Base-by-base conservation (phyloP, 2,797 vertebrate species). In the Trematomus bernacchii region DNA sequence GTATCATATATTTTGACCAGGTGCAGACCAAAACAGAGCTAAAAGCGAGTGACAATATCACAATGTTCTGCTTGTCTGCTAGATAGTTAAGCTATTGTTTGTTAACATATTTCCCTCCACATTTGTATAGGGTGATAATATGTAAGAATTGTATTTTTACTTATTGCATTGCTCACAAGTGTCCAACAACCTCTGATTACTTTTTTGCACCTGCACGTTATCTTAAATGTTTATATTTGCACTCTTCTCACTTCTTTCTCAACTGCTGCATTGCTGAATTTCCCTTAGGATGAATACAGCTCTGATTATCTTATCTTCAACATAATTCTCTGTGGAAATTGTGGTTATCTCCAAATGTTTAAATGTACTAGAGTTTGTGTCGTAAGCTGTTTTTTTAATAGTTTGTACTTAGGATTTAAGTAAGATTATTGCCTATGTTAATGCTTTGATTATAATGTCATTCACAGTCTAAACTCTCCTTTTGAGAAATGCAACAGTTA, bases 11-110 rank as follows among this genome's bases (percentile, higher is more conserved):
- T 37, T 37, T 37, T 13, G 37, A n/a, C n/a, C 11, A 19, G 19
- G 21, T 44, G 30, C 13, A 19, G 43, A 71, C 8, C 52, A 59
- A 79, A 53, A 16, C 16, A 52, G 9, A 58, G 23, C 51, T 51
- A 57, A 44, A 72, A 46, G 1, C 30, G 3, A 55, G 6, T 11
- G 8, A 62, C 33, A 33, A 21, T 40, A 6, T 37, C 33, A 37
- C 2, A 10, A 37, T 33, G 46, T 13, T n/a, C 6, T 58, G 3
- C 10, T 16, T 57, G 8, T 55, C 16, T 19, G 33, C 7, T 37
- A 3, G 30, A 30, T 30, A 8, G 33, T 7, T 37, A 37, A 37
- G 33, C 33, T 6, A 37, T 37, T 27, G 27, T 4, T 27, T 27
- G 27, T 27, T 27, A 27, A 11, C 3, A 23, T 37, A 4, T 33